Conservation (phyloP, 1,140 invertebrate species). For the Aethina tumida region DNA sequence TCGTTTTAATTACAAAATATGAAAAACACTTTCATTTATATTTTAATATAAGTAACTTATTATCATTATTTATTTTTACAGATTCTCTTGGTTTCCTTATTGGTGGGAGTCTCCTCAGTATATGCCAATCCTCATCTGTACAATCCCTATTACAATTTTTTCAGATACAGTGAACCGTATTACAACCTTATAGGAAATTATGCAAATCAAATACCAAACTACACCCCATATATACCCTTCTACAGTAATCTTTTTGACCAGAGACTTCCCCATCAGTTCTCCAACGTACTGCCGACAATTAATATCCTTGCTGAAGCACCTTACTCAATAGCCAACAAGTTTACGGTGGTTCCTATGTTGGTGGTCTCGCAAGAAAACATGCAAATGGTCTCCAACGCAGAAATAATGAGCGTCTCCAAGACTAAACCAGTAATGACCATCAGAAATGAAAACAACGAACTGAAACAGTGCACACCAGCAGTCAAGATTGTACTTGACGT, state of each 20-base stretch:
- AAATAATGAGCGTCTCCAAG: conserved; percentile 23
- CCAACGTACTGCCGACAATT: conserved; percentile 17
- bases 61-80: no score
- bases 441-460: conserved; percentile 18
- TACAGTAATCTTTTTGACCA: conserved; percentile 9
- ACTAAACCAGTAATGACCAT: conserved; percentile 23
- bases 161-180: no score
- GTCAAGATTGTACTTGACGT: conserved; percentile 27
- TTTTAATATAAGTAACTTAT: no score
- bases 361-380: conserved; percentile 21
- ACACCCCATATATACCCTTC: conserved; percentile 8
- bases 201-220: conserved; percentile 8
- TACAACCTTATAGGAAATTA: no score
- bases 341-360: conserved; percentile 28
- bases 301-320: conserved; percentile 28
- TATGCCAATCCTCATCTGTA: no score
- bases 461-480: conserved; percentile 27
- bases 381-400: conserved; percentile 21
- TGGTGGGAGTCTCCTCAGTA: no score
- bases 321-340: conserved; percentile 21
- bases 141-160: no score
- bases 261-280: conserved; percentile 8
- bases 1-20: no score
- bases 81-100: no score
- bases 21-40: no score